Base-by-base conservation (phyloP, 1,140 invertebrate genomes). In the Brachionus rotundiformis region DNA sequence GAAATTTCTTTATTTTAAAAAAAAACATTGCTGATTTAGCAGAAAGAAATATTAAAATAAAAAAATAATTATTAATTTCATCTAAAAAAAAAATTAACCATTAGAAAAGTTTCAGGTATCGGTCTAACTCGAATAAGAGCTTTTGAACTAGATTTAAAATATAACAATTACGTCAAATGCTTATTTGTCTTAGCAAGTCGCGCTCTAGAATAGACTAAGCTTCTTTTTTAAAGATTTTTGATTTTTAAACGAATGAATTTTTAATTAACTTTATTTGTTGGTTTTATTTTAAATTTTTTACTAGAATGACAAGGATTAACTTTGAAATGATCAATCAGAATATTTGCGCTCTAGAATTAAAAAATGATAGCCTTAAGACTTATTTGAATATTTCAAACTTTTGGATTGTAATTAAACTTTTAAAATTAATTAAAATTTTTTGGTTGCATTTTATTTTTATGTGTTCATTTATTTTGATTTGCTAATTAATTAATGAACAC, bases 1-100 rank as follows among this genome's bases (percentile, higher is more conserved):
- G 36, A 68, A 68, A 68, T 68, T 68, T 68, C 33, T 68, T 68
- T 13, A 68, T 68, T 68, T 36, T 68, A 36, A 68, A 68, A 68
- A n/a, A 68, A 68, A 68, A 68, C 63, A 68, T 68, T 33, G 29
- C 31, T 68, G 29, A 36, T 36, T 68, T 68, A 19, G 29, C 16
- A 39, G 31, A 68, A 36, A 36, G 8, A 16, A 41, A 41, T 36
- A 68, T 68, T 63, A 63, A 33, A 54, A 54, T 33, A 29, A 63
- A 63, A 63, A 63, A 29, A 29, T 25, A 63, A 29, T 29, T 13
- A 63, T 36, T 36, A 68, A 36, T 39, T 68, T 68, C 63, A 68
- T 68, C 63, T 68, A 68, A 68, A 68, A 68, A 68, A 33, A n/a
- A 16, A 36, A 36, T 36, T 36, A 25, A 54, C n/a, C 19, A 54